Evolutionary conservation across 2,797 vertebrate species (phyloP).

Genomic region (Hemibagrus guttatus): DNA sequence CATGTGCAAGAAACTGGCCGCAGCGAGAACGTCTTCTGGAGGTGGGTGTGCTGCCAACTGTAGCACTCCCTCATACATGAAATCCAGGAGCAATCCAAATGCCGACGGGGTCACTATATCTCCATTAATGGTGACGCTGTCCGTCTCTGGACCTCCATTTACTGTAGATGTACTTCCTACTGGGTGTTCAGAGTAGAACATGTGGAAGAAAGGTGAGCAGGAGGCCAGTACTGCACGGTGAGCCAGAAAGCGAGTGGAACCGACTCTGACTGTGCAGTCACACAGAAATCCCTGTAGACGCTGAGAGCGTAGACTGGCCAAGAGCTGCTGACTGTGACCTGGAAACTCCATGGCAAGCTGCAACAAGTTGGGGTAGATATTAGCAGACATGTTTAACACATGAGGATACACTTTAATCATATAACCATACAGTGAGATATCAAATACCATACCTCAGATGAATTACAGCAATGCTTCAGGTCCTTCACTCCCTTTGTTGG

Average conservation of each 20-base stretch:
- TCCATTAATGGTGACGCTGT: conserved; percentile 83
- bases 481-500: too few species aligned
- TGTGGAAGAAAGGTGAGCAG: conserved; percentile 94
- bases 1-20: conserved; percentile 96
- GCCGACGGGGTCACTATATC: conserved; percentile 92
- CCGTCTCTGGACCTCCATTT: conserved; percentile 58
- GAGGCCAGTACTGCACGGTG: conserved; percentile 90
- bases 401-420: background rate
- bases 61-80: conserved; percentile 91
- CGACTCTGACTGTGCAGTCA: conserved; percentile 90
- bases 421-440: background rate
- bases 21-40: conserved; percentile 88
- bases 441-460: background rate
- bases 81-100: conserved; percentile 89
- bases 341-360: conserved; percentile 87
- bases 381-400: background rate
- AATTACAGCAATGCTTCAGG: background rate
- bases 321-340: conserved; percentile 88
- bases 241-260: conserved; percentile 84
- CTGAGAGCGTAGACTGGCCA: conserved; percentile 87
- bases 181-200: conserved; percentile 88
- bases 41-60: conserved; percentile 80
- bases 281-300: conserved; percentile 92
- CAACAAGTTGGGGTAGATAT: background rate
- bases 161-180: conserved; percentile 68